phyloP scores from a whole-genome alignment of 2,888 invertebrate genomes.

The Halictus ligatus region DNA sequence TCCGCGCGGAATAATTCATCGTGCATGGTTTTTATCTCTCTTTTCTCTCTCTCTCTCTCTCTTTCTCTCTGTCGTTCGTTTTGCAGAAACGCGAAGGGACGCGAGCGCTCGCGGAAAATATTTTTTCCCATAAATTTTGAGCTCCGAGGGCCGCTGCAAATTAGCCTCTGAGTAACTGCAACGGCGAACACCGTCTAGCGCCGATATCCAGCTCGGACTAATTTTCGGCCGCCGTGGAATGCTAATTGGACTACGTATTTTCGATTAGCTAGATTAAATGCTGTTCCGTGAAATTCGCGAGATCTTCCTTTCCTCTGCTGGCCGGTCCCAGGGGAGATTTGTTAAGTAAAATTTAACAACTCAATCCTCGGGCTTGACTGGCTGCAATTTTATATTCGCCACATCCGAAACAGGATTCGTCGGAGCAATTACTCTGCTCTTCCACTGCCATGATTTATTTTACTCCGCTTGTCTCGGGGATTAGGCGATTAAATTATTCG shows the following conservation, averaged over 20 bases:
- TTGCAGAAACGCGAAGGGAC: background rate
- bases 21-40: slow-evolving; percentile 9
- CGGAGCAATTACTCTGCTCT: background rate
- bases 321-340: background rate
- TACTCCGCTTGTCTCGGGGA: background rate
- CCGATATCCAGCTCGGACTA: slow-evolving; percentile 42
- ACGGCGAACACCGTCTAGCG: slow-evolving; percentile 3
- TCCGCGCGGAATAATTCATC: slow-evolving; percentile 16
- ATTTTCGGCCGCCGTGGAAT: slow-evolving; percentile 52
- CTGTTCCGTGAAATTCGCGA: background rate
- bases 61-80: background rate
- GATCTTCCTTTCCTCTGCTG: background rate
- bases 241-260: slow-evolving; percentile 56
- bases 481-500: background rate
- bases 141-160: background rate
- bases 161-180: background rate
- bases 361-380: too few species aligned
- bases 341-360: background rate
- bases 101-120: slow-evolving; percentile 4
- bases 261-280: slow-evolving; percentile 52
- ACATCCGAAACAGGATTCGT: background rate
- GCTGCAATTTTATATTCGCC: too few species aligned
- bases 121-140: slow-evolving; percentile 5
- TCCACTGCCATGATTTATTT: too few species aligned
- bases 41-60: background rate